Evolutionary conservation across 2,113 vertebrate genomes (phyloP).

Genomic region (human (Homo sapiens)): GRCh38 chr9:117389001-117389500

Average conservation of each 20-base stretch:
- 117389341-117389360: slow-evolving; percentile 51
- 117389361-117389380: slow-evolving; percentile 53
- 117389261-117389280: slow-evolving; percentile 30
- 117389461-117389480: neutral
- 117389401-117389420: slow-evolving; percentile 32
- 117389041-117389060: neutral
- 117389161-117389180: slow-evolving; percentile 64
- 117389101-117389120: slow-evolving; percentile 49
- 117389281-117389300: slow-evolving; percentile 36
- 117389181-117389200: neutral
- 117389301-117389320: slow-evolving; percentile 3
- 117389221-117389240: neutral
- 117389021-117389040: neutral
- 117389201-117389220: neutral
- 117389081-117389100: slow-evolving; percentile 51
- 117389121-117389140: neutral
- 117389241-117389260: neutral
- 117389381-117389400: slow-evolving; percentile 58
- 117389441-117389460: neutral
- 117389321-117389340: slow-evolving; percentile 54
- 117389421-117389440: neutral
- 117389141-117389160: slow-evolving; percentile 51
- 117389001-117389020: slow-evolving; percentile 28
- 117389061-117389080: slow-evolving; percentile 51
- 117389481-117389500: neutral